A percentile compares a stretch with the other conserved stretches of the same genome.
These are phyloP conservation scores for Ornithoptera alexandrae DNA, from an alignment of 2,888 invertebrate species.

Conservation along the genomic window DNA sequence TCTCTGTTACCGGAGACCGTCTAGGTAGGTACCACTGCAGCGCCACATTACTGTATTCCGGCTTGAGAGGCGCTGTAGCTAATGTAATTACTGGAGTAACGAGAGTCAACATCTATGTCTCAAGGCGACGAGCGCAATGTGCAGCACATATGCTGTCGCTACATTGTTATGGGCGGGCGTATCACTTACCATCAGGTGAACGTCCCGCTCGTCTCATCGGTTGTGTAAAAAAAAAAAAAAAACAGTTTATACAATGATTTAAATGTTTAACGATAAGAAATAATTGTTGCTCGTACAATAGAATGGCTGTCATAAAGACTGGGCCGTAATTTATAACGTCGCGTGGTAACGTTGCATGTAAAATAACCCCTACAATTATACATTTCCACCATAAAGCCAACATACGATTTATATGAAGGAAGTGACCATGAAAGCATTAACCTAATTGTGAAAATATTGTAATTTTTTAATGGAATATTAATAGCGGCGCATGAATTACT, in stretches of 20 bases:
- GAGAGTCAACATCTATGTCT: too few species aligned
- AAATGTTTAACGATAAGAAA: conserved; percentile 18
- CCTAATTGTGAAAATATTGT: conserved; percentile 15
- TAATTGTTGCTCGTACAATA: conserved; percentile 26
- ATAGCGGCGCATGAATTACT: neutral
- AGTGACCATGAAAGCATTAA: conserved; percentile 29
- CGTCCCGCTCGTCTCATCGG: too few species aligned
- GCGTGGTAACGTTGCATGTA: conserved; percentile 29
- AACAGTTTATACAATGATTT: neutral
- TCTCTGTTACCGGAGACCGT: too few species aligned
- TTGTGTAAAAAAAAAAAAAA: too few species aligned
- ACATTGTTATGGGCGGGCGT: too few species aligned
- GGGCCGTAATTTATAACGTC: conserved; percentile 19
- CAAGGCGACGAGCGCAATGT: too few species aligned
- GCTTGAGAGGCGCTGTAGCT: too few species aligned
- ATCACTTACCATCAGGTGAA: too few species aligned
- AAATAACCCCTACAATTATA: conserved; percentile 18
- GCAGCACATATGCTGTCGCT: too few species aligned
- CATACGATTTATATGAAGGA: conserved; percentile 26
- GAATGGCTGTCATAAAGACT: conserved; percentile 23
- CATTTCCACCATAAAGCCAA: conserved; percentile 29
- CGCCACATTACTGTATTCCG: too few species aligned
- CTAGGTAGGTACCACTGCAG: too few species aligned
- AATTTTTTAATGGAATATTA: conserved; percentile 5
- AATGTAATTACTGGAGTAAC: too few species aligned